Percentiles rank a stretch among this genome's conserved stretches.
phyloP scores from a whole-genome alignment of 2,797 vertebrate genomes.

The Hydrolagus colliei region DNA sequence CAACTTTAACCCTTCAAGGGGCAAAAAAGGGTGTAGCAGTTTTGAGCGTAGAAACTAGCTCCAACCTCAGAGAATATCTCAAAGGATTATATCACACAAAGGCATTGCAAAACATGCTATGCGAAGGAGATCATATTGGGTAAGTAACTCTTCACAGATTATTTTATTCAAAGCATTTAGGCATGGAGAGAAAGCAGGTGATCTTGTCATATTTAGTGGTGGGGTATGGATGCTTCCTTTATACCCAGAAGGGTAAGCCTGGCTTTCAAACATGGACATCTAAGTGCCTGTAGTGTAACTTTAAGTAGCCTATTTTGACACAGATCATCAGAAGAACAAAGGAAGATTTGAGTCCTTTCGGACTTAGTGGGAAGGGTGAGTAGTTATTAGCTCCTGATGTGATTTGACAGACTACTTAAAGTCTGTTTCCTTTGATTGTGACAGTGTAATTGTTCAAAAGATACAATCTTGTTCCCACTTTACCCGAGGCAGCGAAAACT shows the following conservation, averaged over 20 bases:
- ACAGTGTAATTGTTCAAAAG: slow-evolving; percentile 77
- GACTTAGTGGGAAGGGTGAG: slow-evolving; percentile 71
- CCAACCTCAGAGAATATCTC: neutral
- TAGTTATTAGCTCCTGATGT: slow-evolving; percentile 66
- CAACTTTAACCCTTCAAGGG: slow-evolving; percentile 6
- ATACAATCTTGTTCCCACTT: slow-evolving; percentile 64
- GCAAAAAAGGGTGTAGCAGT: neutral
- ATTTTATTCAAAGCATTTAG: slow-evolving; percentile 21
- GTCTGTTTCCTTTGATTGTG: slow-evolving; percentile 77
- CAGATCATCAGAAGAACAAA: slow-evolving; percentile 75
- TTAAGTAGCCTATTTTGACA: slow-evolving; percentile 67
- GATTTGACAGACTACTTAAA: slow-evolving; percentile 67
- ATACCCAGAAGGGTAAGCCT: slow-evolving; percentile 39
- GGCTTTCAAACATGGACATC: slow-evolving; percentile 55
- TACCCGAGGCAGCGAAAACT: slow-evolving; percentile 69
- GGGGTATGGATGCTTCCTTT: slow-evolving; percentile 11
- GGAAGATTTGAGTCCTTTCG: slow-evolving; percentile 63
- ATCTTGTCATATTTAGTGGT: slow-evolving; percentile 30
- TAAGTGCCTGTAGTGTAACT: slow-evolving; percentile 69
- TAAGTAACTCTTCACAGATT: neutral
- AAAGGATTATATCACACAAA: neutral
- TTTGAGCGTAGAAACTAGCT: neutral
- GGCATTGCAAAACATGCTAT: neutral
- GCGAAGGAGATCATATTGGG: slow-evolving; percentile 1
- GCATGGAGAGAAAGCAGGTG: neutral